Base-by-base conservation (phyloP, 1,140 invertebrate genomes). In the Cardiocondyla obscurior region DNA sequence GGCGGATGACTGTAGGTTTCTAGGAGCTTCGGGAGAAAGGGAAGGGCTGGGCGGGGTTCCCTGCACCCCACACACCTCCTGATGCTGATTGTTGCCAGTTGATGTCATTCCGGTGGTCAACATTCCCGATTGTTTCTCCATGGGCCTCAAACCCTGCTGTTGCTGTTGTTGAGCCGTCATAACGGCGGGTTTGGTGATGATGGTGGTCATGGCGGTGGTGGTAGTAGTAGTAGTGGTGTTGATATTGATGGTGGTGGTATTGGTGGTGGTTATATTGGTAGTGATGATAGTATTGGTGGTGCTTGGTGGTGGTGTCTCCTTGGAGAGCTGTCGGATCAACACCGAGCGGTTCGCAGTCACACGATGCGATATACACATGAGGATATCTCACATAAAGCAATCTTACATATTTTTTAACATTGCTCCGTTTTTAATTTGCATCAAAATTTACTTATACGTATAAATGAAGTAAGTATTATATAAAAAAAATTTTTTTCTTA, bases 321-420 rank as follows among this genome's bases (percentile, higher is more conserved):
- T 95, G 94, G 92, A 93, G 93, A 95, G 95, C 95, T 96, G 95
- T 94, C 93, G 94, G 93, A 94, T 93, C 90, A 94, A 92, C 46
- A 79, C 62, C 91, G 91, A 91, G 91, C 92, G 91, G 25, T 69
- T 90, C 93, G 90, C 88, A 89, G 92, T 94, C 92, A 93, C 91
- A 93, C 92, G 74, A 77, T 49, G 73, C 28, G 58, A n/a, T 67
- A 53, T 53, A 90, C 62, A 85, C 76, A 73, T 58, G 36, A 79
- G 33, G 19, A 36, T 69, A 25, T 39, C 6, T 69, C 74, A n/a
- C 74, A 65, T 53, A 49, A 76, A 73, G 36, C n/a, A 16, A 76
- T 33, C 7, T 62, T 30, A 16, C 62, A 33, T 62, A 74, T 22
- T 62, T 46, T 33, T 39, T 30, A 55, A 16, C 4, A 57, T 22